Percentiles rank a stretch among this genome's conserved stretches.
Evolutionary conservation across 2,113 vertebrate genomes (phyloP).

Genomic region (Nothobranchius furzeri): DNA sequence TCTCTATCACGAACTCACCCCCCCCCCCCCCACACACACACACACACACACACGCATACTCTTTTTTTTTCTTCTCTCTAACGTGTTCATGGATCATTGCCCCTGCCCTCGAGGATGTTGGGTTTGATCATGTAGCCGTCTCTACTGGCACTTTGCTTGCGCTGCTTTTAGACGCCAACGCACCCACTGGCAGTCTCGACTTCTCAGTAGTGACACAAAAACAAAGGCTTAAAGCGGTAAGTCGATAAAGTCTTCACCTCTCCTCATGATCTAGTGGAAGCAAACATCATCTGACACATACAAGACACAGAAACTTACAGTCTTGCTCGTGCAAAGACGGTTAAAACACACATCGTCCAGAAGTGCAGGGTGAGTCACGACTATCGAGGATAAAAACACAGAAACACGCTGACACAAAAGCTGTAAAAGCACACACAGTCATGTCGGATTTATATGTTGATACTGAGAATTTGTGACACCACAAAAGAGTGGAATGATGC

Average conservation of each 20-base stretch:
- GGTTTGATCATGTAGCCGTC: constrained; percentile 41
- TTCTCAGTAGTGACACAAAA: constrained; percentile 11
- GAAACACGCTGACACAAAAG: constrained; percentile 6
- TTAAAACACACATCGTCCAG: not conserved
- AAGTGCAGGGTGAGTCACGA: constrained; percentile 34
- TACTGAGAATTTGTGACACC: constrained; percentile 1
- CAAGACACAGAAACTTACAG: constrained; percentile 5
- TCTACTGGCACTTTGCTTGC: constrained; percentile 47
- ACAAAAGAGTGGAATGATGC: not conserved
- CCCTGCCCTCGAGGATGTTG: constrained; percentile 46
- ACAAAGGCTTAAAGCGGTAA: constrained; percentile 7
- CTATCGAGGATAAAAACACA: constrained; percentile 21
- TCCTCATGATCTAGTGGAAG: constrained; percentile 27
- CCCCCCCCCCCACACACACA: not conserved
- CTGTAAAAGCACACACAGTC: not conserved
- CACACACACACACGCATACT: too few relatives aligned
- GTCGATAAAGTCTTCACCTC: constrained; percentile 52
- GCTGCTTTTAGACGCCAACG: constrained; percentile 49
- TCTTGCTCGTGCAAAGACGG: constrained; percentile 1
- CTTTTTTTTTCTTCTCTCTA: not conserved
- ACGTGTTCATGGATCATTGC: constrained; percentile 40
- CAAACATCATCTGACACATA: constrained; percentile 46
- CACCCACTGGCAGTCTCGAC: constrained; percentile 46
- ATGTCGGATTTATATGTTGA: constrained; percentile 9
- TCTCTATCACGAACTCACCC: not conserved